Evolutionary conservation across 1,140 invertebrate genomes (phyloP).

Genomic region (Rhynchophorus ferrugineus): DNA sequence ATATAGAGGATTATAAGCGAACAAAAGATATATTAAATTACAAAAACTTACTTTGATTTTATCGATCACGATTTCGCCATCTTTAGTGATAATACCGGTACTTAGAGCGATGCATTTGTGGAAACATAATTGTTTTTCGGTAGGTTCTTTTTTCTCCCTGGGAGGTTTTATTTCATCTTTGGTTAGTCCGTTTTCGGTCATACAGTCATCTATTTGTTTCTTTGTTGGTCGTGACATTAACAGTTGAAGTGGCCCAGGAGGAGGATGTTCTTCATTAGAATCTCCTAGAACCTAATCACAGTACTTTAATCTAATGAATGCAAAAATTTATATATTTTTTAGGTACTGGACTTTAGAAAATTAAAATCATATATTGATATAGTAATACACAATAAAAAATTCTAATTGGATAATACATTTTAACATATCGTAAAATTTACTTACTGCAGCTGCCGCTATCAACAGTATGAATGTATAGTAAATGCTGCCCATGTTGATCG

Average conservation of each 20-base stretch:
- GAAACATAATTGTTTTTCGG: not conserved
- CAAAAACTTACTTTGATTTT: not conserved
- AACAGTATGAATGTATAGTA: too few relatives aligned
- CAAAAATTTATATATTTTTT: too few relatives aligned
- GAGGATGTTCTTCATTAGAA: not conserved
- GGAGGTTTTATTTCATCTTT: not conserved
- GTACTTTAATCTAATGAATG: too few relatives aligned
- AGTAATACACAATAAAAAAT: too few relatives aligned
- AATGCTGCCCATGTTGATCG: too few relatives aligned
- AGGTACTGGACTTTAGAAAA: too few relatives aligned
- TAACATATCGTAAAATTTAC: too few relatives aligned
- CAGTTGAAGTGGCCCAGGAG: not conserved
- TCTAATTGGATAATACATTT: too few relatives aligned
- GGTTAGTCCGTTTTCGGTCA: not conserved
- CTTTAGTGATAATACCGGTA: not conserved
- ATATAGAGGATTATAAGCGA: too few relatives aligned
- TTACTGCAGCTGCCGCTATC: too few relatives aligned
- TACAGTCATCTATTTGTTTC: not conserved
- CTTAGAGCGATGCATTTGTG: not conserved
- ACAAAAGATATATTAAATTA: too few relatives aligned
- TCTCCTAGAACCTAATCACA: not conserved
- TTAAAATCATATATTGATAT: too few relatives aligned
- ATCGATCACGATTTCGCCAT: not conserved
- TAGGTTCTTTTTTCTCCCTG: not conserved
- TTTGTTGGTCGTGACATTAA: not conserved